Evolutionary conservation across 2,888 invertebrate species (phyloP).

Genomic region (Pasiphila rectangulata): DNA sequence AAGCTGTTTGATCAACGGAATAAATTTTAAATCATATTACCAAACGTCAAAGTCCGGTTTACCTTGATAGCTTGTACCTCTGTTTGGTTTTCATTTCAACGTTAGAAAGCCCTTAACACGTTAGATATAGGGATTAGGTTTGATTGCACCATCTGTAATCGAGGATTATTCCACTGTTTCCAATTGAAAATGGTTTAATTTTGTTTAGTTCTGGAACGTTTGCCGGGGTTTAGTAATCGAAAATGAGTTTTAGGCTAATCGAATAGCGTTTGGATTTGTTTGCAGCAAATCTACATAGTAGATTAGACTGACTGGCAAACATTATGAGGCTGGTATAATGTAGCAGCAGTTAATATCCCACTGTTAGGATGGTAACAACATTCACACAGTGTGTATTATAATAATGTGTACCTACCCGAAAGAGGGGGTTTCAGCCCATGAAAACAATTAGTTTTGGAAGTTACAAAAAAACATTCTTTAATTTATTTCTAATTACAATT

Average conservation of each 20-base stretch:
- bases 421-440: no score
- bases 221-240: slow-evolving; percentile 3
- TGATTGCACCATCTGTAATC: neutral
- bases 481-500: no score
- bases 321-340: no score
- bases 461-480: no score
- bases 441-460: no score
- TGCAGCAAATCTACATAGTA: neutral
- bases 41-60: slow-evolving; percentile 6
- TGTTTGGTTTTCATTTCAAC: slow-evolving; percentile 1
- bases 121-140: slow-evolving; percentile 5
- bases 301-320: no score
- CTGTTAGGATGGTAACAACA: no score
- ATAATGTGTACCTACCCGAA: no score
- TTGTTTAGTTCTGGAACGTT: slow-evolving; percentile 15
- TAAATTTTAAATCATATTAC: slow-evolving; percentile 1
- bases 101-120: slow-evolving; percentile 11
- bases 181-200: slow-evolving; percentile 16
- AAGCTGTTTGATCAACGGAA: neutral
- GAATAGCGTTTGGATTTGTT: neutral
- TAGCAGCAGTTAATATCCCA: no score
- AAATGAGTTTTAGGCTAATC: neutral
- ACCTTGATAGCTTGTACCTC: slow-evolving; percentile 8
- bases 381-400: no score
- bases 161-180: slow-evolving; percentile 11